Percentiles rank a stretch among this genome's conserved stretches.
Evolutionary conservation across 1,140 invertebrate species (phyloP).

Genomic region (Sitophilus oryzae): DNA sequence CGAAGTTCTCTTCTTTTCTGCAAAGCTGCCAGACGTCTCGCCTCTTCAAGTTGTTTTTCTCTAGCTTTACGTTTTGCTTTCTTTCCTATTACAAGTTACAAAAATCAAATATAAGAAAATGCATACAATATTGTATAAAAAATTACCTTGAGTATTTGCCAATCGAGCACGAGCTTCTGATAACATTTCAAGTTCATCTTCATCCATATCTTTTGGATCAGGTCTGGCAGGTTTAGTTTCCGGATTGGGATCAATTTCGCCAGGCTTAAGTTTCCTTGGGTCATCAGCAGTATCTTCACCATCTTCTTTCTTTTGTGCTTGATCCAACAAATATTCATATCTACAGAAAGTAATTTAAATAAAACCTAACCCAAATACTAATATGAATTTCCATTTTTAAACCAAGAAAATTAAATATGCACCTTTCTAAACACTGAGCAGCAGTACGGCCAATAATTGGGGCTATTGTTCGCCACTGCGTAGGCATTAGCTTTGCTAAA

Average conservation of each 20-base stretch:
- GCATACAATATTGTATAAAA: too few relatives aligned
- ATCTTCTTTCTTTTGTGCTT: constrained; percentile 97
- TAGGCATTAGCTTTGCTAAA: constrained; percentile 98
- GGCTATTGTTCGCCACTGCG: constrained; percentile 99
- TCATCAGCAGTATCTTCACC: constrained; percentile 88
- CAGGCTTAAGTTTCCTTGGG: constrained; percentile 93
- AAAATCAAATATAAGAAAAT: too few relatives aligned
- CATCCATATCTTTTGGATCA: constrained; percentile 99
- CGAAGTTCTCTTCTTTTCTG: constrained; percentile 94
- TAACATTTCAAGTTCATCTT: constrained; percentile 99
- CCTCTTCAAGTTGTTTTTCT: constrained; percentile 98
- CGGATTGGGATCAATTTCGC: constrained; percentile 99
- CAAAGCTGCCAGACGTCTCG: constrained; percentile 87
- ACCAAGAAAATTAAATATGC: background rate
- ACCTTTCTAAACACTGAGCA: constrained; percentile 89
- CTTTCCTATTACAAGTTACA: too few relatives aligned
- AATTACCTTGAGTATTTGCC: constrained; percentile 95
- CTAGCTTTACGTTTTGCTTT: constrained; percentile 86
- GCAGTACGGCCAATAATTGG: constrained; percentile 98
- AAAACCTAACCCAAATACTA: background rate
- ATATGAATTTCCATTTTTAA: background rate
- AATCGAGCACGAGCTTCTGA: constrained; percentile 96
- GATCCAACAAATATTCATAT: constrained; percentile 95
- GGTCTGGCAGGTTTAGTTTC: constrained; percentile 98
- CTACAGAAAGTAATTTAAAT: constrained; percentile 39